These are phyloP conservation scores for Phymorhynchus buccinoides DNA, from an alignment of 1,140 invertebrate species.

Conservation along the genomic window DNA sequence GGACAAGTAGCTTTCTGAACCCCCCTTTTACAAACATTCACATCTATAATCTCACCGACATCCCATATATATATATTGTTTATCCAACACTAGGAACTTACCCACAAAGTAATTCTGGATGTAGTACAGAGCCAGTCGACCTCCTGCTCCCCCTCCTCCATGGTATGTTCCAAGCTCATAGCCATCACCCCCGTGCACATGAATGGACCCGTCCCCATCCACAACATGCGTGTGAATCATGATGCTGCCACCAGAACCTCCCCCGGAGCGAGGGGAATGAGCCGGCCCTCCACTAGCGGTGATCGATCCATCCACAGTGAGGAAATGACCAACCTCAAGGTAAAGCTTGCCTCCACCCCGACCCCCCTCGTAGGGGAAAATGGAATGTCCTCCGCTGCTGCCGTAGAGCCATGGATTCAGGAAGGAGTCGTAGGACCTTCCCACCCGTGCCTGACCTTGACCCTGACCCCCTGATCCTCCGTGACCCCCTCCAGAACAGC, in stretches of 20 bases:
- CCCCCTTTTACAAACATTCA: neutral
- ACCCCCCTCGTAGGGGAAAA: constrained; percentile 59
- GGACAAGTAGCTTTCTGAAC: no score
- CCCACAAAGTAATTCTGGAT: constrained; percentile 63
- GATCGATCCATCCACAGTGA: constrained; percentile 58
- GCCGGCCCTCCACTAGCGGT: constrained; percentile 56
- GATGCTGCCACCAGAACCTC: constrained; percentile 61
- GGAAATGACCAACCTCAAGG: constrained; percentile 50
- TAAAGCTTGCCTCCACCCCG: constrained; percentile 55
- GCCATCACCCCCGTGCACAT: constrained; percentile 57
- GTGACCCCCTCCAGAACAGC: constrained; percentile 63
- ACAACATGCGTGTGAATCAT: constrained; percentile 55
- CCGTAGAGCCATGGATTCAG: constrained; percentile 57
- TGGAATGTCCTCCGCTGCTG: constrained; percentile 59
- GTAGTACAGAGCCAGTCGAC: constrained; percentile 61
- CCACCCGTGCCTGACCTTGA: constrained; percentile 51
- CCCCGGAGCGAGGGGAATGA: constrained; percentile 56
- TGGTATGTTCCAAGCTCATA: constrained; percentile 40
- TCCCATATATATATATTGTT: no score
- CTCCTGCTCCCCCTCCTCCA: constrained; percentile 63
- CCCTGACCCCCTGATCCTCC: constrained; percentile 66
- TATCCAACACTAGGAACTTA: constrained; percentile 45
- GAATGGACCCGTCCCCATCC: constrained; percentile 59
- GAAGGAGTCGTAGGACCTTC: constrained; percentile 60
- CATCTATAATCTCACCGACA: neutral